Evolutionary conservation across 2,113 vertebrate genomes (phyloP), one percentile per base, ranked within the genome.

Genomic region (Zootoca vivipara): DNA sequence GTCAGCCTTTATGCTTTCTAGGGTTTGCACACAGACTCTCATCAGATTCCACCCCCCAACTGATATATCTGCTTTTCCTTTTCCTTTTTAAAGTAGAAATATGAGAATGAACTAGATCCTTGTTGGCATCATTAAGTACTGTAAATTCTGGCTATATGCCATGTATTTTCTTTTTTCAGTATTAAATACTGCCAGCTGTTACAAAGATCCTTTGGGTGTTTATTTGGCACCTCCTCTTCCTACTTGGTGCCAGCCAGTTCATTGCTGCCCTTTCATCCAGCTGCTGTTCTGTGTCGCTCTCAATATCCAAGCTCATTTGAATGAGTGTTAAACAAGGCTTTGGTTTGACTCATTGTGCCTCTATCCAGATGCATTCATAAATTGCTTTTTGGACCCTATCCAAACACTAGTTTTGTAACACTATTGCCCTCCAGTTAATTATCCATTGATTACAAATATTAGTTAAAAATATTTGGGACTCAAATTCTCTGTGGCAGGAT

Each of bases 401-500:
- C 67, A 64, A 10, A 62, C 13, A 58, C 65, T 78, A 70, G 9
- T 62, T 74, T 56, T 52, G 1, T 56, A 70, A 9, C 46, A 58
- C 46, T 82, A 5, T 46, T 64, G 30, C 2, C 30, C 62, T 64
- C 4, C 9, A 35, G n/a, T 79, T n/a, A 24, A 20, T 78, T 73
- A 40, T 58, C 46, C 35, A 73, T 24, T 16, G 38, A 18, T 62
- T 73, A 72, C 24, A 20, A 40, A 75, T 85, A 56, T 78, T 89
- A 87, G 67, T 89, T 94, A 88, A 89, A 92, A 84, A 90, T 56
- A 75, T 0, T 81, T 79, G 72, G 77, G 20, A 24, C 82, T 86
- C 65, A 86, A 38, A 72, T 87, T 80, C 56, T 92, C 90, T 95
- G 92, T 94, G 88, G 87, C 92, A 86, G 69, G 69, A 81, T 90